These are phyloP conservation scores for Drosophila bunnanda DNA, from an alignment of 2,888 invertebrate genomes.

Conservation along the genomic window DNA sequence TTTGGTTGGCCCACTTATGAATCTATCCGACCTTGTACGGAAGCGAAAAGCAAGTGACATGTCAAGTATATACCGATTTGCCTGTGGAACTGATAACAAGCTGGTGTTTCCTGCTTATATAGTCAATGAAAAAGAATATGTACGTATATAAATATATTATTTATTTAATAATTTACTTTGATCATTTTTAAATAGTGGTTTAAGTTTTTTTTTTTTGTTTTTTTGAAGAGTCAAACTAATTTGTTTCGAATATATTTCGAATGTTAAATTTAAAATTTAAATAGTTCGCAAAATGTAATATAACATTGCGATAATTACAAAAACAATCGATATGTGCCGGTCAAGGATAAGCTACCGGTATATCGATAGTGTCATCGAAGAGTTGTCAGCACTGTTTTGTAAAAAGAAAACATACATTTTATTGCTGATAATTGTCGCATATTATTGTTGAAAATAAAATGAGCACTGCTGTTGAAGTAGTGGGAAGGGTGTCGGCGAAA, in stretches of 20 bases:
- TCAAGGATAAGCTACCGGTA: not conserved
- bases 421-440: not conserved
- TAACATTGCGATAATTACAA: not conserved
- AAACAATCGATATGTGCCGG: not conserved
- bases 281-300: not conserved
- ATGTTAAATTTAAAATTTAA: not conserved
- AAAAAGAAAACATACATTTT: slow-evolving; percentile 8
- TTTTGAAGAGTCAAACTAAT: not conserved
- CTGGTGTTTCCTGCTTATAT: not conserved
- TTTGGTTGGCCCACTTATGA: slow-evolving; percentile 46
- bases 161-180: not conserved
- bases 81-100: slow-evolving; percentile 52
- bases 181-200: not conserved
- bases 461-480: slow-evolving; percentile 43
- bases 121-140: not conserved
- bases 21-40: slow-evolving; percentile 51
- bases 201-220: not conserved
- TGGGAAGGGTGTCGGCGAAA: slow-evolving; percentile 15
- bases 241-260: not conserved
- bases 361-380: not conserved
- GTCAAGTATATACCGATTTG: slow-evolving; percentile 36
- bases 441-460: slow-evolving; percentile 28
- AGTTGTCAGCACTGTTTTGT: slow-evolving; percentile 11
- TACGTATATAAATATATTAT: not conserved
- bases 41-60: slow-evolving; percentile 10